Evolutionary conservation across 1,140 invertebrate genomes (phyloP).

Genomic region (Stegodyphus dumicola): DNA sequence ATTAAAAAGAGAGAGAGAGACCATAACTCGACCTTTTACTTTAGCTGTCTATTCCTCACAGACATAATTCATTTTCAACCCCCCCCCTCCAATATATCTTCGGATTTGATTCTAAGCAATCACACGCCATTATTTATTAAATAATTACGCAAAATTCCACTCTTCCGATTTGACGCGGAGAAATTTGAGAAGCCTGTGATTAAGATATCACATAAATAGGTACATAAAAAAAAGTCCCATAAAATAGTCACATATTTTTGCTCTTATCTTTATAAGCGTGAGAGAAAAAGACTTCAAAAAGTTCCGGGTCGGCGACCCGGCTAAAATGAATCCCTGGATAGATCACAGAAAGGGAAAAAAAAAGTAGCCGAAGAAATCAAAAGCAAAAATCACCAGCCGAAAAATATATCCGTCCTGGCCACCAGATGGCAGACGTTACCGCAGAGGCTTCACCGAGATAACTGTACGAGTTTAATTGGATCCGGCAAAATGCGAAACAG

Average conservation of each 20-base stretch:
- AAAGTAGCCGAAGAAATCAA: not conserved
- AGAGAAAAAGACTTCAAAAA: constrained; percentile 8
- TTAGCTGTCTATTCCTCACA: no score
- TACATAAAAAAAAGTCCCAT: not conserved
- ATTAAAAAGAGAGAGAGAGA: no score
- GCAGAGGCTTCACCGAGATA: not conserved
- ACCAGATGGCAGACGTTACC: constrained; percentile 43
- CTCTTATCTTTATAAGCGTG: constrained; percentile 14
- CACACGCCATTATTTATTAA: no score
- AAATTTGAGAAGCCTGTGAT: not conserved
- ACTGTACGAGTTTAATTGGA: constrained; percentile 1
- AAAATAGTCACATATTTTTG: not conserved
- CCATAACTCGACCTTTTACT: no score
- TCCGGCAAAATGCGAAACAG: not conserved
- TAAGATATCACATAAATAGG: not conserved
- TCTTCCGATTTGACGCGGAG: not conserved
- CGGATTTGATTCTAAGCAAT: no score
- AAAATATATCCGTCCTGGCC: constrained; percentile 39
- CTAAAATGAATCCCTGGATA: constrained; percentile 28
- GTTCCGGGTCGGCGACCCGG: constrained; percentile 39
- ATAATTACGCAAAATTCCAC: not conserved
- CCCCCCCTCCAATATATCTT: no score
- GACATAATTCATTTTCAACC: no score
- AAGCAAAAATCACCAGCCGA: not conserved
- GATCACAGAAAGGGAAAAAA: not conserved